Evolutionary conservation across 2,888 invertebrate species (phyloP), one percentile per base, ranked within the genome.

Genomic region (Platycheirus albimanus): DNA sequence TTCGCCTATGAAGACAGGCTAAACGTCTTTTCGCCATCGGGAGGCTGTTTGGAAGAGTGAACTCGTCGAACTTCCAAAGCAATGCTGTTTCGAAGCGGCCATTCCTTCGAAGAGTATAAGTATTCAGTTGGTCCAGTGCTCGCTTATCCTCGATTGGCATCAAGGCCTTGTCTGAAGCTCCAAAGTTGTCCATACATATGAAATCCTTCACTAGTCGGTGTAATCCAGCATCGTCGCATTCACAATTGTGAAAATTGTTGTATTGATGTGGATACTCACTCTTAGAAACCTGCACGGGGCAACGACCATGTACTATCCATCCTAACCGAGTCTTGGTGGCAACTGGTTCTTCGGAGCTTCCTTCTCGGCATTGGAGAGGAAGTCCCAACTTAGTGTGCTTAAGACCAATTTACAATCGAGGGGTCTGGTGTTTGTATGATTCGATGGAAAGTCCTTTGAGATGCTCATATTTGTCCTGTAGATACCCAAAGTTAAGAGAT

Each of bases 261-360:
- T 51, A 15, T 51, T 51, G 52, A 13, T 15, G 6, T 30, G 8
- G 7, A 0, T 1, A 10, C n/a, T 10, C 8, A 38, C 30, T 8
- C 3, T 3, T 15, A 41, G 10, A 15, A 4, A 7, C 54, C 66
- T 24, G 4, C 33, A n/a, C n/a, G n/a, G 15, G 10, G 51, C 33
- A 28, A 7, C 45, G 11, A 38, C 71, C 61, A 30, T 64, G 52
- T 7, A 79, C 47, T 0, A 51, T 52, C 78, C 84, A 86, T n/a
- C 84, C 85, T 10, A 85, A 74, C 0, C 74, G 72, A 7, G 85
- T 74, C 33, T 85, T 85, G 0, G 74, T 51, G 3, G 85, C 84
- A 13, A 70, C 43, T 0, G 84, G 77, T 15, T 81, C 58, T 11
- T 77, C 52, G 1, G 30, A 28, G 3, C 8, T 41, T 8, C 84